Percentiles rank a stretch among this genome's conserved stretches.
phyloP scores from a whole-genome alignment of 1,140 invertebrate species.

The Araneus ventricosus region DNA sequence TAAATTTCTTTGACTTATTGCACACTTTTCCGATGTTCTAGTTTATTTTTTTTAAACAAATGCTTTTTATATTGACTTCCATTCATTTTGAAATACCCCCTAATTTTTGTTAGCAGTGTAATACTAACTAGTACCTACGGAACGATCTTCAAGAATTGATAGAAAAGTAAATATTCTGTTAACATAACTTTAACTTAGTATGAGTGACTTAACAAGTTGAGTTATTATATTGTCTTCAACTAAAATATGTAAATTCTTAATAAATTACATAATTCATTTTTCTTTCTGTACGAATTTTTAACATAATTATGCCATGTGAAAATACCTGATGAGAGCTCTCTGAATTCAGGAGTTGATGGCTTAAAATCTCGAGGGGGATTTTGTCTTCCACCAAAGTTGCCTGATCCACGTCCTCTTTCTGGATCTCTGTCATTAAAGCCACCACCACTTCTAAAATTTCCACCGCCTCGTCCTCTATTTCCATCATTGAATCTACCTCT shows the following conservation, averaged over 20 bases:
- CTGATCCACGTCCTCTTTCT: constrained; percentile 76
- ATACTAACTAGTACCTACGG: too few species aligned
- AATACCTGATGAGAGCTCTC: constrained; percentile 75
- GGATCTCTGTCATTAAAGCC: constrained; percentile 76
- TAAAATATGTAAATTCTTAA: background rate
- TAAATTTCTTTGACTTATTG: too few species aligned
- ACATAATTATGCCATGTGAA: constrained; percentile 75
- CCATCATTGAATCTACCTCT: constrained; percentile 73
- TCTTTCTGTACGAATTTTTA: background rate
- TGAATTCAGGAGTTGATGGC: constrained; percentile 80
- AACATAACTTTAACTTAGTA: too few species aligned
- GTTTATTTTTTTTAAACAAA: too few species aligned
- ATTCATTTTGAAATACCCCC: too few species aligned
- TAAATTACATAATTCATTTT: background rate
- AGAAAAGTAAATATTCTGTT: too few species aligned
- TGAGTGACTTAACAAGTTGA: too few species aligned
- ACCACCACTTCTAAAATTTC: constrained; percentile 72
- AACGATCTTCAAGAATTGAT: too few species aligned
- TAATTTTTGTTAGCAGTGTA: too few species aligned
- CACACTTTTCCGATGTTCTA: too few species aligned
- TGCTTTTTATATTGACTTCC: too few species aligned
- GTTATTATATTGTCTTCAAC: too few species aligned
- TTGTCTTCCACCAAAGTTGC: constrained; percentile 74
- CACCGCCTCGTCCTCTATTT: constrained; percentile 64
- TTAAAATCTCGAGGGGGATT: constrained; percentile 77